A percentile compares a stretch with the other conserved stretches of the same genome.
Evolutionary conservation across 2,888 invertebrate species (phyloP).

Genomic region (Stramonita haemastoma): DNA sequence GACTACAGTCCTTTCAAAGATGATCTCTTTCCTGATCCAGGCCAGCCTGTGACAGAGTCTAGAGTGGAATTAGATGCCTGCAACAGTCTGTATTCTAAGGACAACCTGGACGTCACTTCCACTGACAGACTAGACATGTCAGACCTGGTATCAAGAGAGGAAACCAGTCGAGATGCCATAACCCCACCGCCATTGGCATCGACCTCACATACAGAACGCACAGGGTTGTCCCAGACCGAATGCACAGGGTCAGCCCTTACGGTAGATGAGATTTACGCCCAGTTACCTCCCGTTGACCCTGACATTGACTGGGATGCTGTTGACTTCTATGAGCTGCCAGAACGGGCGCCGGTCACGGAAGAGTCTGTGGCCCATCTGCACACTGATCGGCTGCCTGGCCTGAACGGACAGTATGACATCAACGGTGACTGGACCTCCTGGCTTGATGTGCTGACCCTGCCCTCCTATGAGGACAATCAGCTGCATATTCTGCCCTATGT

Average conservation of each 20-base stretch:
- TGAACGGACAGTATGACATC: constrained; percentile 80
- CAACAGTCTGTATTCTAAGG: constrained; percentile 26
- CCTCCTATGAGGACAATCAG: constrained; percentile 86
- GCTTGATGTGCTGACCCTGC: constrained; percentile 89
- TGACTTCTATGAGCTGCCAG: constrained; percentile 77
- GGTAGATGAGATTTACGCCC: constrained; percentile 79
- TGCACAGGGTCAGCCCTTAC: background rate
- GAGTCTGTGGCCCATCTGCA: constrained; percentile 72
- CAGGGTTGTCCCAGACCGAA: background rate
- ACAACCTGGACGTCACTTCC: constrained; percentile 29
- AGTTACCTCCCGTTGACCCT: constrained; percentile 84
- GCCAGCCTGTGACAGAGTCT: constrained; percentile 78
- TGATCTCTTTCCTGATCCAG: constrained; percentile 80
- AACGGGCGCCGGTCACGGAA: constrained; percentile 77
- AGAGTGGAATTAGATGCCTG: constrained; percentile 54
- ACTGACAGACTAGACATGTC: constrained; percentile 33
- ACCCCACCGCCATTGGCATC: background rate
- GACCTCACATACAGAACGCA: background rate
- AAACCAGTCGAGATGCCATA: background rate
- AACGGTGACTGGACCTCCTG: constrained; percentile 88
- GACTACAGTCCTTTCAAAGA: constrained; percentile 72
- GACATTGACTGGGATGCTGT: constrained; percentile 79
- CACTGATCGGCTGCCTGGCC: constrained; percentile 76
- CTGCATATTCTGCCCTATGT: constrained; percentile 97
- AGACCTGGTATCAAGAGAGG: background rate